Evolutionary conservation across 2,888 invertebrate genomes (phyloP), one percentile per base, ranked within the genome.

Genomic region (Copidosoma aretas): DNA sequence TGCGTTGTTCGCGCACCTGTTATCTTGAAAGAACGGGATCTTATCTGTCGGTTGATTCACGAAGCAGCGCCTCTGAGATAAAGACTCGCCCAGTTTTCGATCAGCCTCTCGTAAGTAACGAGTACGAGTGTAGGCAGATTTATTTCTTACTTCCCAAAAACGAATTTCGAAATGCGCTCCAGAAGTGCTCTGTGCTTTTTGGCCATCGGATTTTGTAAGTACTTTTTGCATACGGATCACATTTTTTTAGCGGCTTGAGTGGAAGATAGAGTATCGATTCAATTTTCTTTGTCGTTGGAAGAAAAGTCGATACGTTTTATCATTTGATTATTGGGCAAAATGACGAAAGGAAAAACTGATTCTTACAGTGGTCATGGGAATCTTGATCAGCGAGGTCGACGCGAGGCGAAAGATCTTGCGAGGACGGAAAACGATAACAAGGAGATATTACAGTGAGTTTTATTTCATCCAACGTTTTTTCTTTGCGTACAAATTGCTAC

Each of bases 341-440:
- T 60, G 12, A 51, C 19, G 25, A n/a, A 51, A 39, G 43, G 14
- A 22, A 21, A 58, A 43, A 10, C 4, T 54, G n/a, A 15, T 46
- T 32, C 5, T 63, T 70, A 21, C 85, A 91, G 91, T 91, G 78
- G 84, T 93, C 67, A 80, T 92, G 77, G 88, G 91, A 71, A 86
- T 90, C 46, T 86, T 91, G 58, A 86, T 90, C 74, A 89, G 89
- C 78, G 91, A 92, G 84, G 88, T 88, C 25, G 93, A 93, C 82
- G 93, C 89, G 15, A 88, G 93, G 77, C 87, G 93, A 77, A 93
- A 91, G 82, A 92, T 94, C 78, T 86, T 93, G 53, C 87, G 91
- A 77, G 93, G 93, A 64, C 87, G 93, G 73, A 90, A 91, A 84
- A 91, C 92, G 15, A 88, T 93, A 78, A 93, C 91, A 2, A 88